Evolutionary conservation across 1,140 invertebrate species (phyloP), one percentile per base, ranked within the genome.

Genomic region (Heliconius hewitsoni): DNA sequence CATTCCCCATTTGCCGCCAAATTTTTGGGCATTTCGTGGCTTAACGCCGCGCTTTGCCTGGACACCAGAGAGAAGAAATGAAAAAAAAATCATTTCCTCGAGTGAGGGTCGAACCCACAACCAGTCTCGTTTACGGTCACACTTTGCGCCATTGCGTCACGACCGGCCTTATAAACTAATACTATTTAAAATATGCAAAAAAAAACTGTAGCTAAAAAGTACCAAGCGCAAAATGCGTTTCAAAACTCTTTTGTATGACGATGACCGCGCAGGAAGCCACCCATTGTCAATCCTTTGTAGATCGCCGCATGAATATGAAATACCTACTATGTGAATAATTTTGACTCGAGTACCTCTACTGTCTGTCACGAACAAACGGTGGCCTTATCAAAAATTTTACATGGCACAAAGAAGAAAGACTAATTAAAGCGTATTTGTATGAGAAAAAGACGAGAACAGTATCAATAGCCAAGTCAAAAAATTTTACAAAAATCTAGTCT

Each of bases 301-400:
- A 72, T 72, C 37, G 8, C 34, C n/a, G 71, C 71, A 72, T 72
- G 71, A 72, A 72, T 72, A 72, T 72, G 71, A 72, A 72, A 72
- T 72, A 72, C 71, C 60, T 30, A 66, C 60, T 66, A 66, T 9
- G 60, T 66, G 60, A 66, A 66, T 66, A 66, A 66, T 30, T 30
- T 66, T 30, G 27, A 46, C 42, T 46, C 13, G 42, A 46, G 42
- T 46, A 46, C 42, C 42, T 16, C 34, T 37, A 37, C 34, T 37
- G 4, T 46, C 13, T 46, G 42, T 46, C 60, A 23, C 27, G 60
- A 5, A 66, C 23, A 66, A 66, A 66, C 30, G 60, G 16, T 23
- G 27, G 23, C 60, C 60, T 66, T 66, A 66, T 66, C 60, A 66
- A 66, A 27, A 66, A 66, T 66, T 13, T 66, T 66, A 27, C 60